phyloP scores from a whole-genome alignment of 2,888 invertebrate species.

The Nesidiocoris tenuis region DNA sequence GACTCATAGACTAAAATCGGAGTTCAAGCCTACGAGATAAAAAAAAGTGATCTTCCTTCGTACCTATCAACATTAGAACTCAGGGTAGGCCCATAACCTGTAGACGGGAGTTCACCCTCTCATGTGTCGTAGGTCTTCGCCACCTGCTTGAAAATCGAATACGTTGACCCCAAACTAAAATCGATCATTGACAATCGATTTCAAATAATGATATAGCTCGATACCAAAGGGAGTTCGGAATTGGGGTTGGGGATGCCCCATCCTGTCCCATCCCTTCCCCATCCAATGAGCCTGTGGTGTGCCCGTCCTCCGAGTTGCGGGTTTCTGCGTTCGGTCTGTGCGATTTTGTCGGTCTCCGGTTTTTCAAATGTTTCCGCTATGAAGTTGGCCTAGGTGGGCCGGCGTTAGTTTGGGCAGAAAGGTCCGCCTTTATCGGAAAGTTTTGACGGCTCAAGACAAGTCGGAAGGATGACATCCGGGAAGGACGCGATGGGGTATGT shows the following conservation, averaged over 20 bases:
- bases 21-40: no score
- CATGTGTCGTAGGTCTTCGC: no score
- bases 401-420: background rate
- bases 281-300: background rate
- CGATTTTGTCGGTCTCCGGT: background rate
- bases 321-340: background rate
- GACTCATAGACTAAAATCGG: no score
- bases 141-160: no score
- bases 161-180: no score
- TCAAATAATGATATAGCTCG: no score
- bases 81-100: no score
- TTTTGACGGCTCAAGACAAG: background rate
- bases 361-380: constrained; percentile 10
- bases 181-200: no score
- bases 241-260: no score
- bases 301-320: background rate
- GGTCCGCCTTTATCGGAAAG: background rate
- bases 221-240: background rate
- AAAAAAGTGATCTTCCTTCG: no score
- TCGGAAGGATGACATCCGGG: constrained; percentile 67
- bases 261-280: background rate
- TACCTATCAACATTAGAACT: no score
- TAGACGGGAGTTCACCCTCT: no score
- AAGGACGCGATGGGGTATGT: constrained; percentile 80
- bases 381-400: constrained; percentile 2